Evolutionary conservation across 2,797 vertebrate genomes (phyloP).

Genomic region (Leptodactylus fallax): DNA sequence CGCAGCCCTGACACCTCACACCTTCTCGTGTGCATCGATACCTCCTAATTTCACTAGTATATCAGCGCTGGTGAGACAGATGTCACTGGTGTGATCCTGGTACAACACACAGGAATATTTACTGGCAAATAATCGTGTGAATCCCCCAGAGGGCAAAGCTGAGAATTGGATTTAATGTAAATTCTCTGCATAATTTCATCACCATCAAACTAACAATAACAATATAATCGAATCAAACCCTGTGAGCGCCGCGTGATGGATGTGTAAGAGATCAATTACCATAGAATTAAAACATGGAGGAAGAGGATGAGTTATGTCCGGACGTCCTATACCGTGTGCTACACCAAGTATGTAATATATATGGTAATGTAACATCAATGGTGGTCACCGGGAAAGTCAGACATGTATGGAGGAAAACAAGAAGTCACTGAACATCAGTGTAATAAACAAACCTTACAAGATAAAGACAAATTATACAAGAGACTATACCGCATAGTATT

Average conservation of each 20-base stretch:
- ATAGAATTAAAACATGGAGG: slow-evolving; percentile 25
- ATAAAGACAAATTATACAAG: neutral
- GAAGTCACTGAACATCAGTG: neutral
- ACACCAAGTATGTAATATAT: neutral
- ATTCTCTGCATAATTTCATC: slow-evolving; percentile 33
- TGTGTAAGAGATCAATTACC: slow-evolving; percentile 10
- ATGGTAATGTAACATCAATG: slow-evolving; percentile 18
- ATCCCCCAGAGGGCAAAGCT: neutral
- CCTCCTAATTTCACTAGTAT: slow-evolving; percentile 17
- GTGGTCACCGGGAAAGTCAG: no score
- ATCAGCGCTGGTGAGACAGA: neutral
- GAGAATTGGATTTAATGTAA: slow-evolving; percentile 26
- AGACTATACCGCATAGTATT: no score
- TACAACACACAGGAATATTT: slow-evolving; percentile 28
- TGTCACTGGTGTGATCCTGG: neutral
- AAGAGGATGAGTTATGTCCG: neutral
- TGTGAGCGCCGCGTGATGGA: no score
- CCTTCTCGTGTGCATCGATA: neutral
- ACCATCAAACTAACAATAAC: slow-evolving; percentile 32
- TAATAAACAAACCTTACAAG: neutral
- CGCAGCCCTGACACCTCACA: neutral
- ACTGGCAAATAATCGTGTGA: slow-evolving; percentile 22
- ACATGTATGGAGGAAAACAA: no score
- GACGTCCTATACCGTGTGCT: neutral
- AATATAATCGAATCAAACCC: slow-evolving; percentile 29